phyloP scores from a whole-genome alignment of 2,888 invertebrate species.

The Eumacrocentrus americanus region DNA sequence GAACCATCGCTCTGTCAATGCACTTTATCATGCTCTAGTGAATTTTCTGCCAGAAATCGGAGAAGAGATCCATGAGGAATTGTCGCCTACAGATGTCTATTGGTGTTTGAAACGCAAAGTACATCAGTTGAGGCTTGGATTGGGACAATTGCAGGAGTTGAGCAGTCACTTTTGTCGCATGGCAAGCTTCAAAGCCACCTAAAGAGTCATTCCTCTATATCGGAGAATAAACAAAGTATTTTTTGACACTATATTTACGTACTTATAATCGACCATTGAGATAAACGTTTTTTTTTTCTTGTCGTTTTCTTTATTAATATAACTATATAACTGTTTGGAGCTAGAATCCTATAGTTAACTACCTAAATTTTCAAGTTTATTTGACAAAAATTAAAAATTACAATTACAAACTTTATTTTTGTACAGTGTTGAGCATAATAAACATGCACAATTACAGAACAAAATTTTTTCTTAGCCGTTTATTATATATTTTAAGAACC shows the following conservation, averaged over 20 bases:
- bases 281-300: too few species aligned
- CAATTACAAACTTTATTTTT: not conserved
- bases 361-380: too few species aligned
- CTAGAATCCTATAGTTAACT: too few species aligned
- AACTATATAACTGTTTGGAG: too few species aligned
- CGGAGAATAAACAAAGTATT: too few species aligned
- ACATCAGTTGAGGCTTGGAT: slow-evolving; percentile 43
- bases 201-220: not conserved
- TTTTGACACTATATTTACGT: slow-evolving; percentile 4
- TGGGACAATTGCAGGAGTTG: slow-evolving; percentile 52
- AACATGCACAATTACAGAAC: not conserved
- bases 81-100: slow-evolving; percentile 44
- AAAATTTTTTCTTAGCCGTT: too few species aligned
- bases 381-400: not conserved
- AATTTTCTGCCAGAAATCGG: slow-evolving; percentile 47
- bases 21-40: slow-evolving; percentile 44
- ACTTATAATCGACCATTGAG: too few species aligned
- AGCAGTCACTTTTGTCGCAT: slow-evolving; percentile 42
- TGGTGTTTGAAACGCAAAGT: slow-evolving; percentile 50
- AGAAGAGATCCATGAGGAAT: slow-evolving; percentile 20
- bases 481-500: too few species aligned
- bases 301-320: too few species aligned
- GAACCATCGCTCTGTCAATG: slow-evolving; percentile 41
- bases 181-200: not conserved
- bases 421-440: not conserved